Evolutionary conservation across 2,113 vertebrate genomes (phyloP), one percentile per base, ranked within the genome.

Genomic region (Ctenodactylus gundi): DNA sequence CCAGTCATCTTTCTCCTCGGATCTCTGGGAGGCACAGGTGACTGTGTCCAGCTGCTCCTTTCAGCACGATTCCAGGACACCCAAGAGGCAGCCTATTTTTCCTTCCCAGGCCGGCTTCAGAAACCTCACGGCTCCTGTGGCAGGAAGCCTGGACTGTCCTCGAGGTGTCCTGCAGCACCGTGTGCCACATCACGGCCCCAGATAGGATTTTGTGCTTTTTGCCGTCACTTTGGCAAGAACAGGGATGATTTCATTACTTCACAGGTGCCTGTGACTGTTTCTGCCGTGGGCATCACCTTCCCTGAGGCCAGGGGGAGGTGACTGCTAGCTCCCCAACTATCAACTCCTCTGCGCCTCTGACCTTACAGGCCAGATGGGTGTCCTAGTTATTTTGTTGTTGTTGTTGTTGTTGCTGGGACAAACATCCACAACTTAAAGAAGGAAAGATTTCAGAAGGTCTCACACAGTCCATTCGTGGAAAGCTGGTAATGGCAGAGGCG

Each of bases 81-180:
- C 70, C 23, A n/a, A 7, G 21, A n/a, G 29, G n/a, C 23, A 75
- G 60, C 72, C 87, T 93, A 84, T 80, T 93, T 91, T 94, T 92
- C 68, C 77, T 9, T 93, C 60, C 41, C 31, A 0, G 34, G 57
- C 65, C 14, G n/a, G 80, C 93, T 91, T 96, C 87, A 89, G 76
- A 86, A 78, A 95, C 95, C 94, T 95, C 86, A 85, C 18, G 41
- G 78, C 55, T 91, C n/a, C 83, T 39, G 29, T 55, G 68, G 9
- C 0, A 0, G 82, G 17, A 53, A 85, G 86, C 83, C 95, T 93
- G 86, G 78, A 75, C 83, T 62, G 78, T 70, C 92, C 41, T 49
- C 1, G 6, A 88, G 80, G 89, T 21, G 76, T 65, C 58, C 64
- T 36, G 58, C 23, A 39, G 72, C 76, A 75, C 34, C 29, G 80